Conservation (phyloP, 1,140 invertebrate species). For the Colletes latitarsis region DNA sequence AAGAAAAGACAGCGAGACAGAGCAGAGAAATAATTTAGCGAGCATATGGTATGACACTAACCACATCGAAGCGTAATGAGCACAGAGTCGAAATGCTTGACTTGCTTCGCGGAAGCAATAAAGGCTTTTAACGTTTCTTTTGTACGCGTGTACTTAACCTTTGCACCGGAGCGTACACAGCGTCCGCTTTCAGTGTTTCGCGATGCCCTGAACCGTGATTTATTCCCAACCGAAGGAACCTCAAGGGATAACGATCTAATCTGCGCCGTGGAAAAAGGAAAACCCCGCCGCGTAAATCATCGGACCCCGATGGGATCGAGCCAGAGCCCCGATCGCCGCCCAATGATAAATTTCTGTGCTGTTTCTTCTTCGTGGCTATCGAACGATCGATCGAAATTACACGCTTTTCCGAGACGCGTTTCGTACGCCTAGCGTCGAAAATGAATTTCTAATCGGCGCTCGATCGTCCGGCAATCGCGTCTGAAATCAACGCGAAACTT, state of each 20-base stretch:
- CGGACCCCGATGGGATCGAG: not conserved
- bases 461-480: not conserved
- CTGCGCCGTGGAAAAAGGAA: not conserved
- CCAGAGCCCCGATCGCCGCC: not conserved
- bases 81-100: slow-evolving; percentile 36
- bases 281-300: slow-evolving; percentile 12
- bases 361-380: not conserved
- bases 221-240: slow-evolving; percentile 12
- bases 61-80: slow-evolving; percentile 20
- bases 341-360: slow-evolving; percentile 5
- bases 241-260: slow-evolving; percentile 9
- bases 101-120: slow-evolving; percentile 42
- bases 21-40: not conserved
- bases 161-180: slow-evolving; percentile 15
- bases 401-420: not conserved
- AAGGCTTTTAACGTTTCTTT: slow-evolving; percentile 39
- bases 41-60: not conserved
- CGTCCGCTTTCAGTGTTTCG: not conserved
- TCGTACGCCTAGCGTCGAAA: not conserved
- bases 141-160: slow-evolving; percentile 42
- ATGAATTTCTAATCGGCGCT: slow-evolving; percentile 11
- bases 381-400: slow-evolving; percentile 6
- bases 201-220: slow-evolving; percentile 30
- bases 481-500: not conserved
- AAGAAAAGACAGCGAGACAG: no score